Conservation (phyloP, 2,888 invertebrate genomes). For the Harpalus rufipes region DNA sequence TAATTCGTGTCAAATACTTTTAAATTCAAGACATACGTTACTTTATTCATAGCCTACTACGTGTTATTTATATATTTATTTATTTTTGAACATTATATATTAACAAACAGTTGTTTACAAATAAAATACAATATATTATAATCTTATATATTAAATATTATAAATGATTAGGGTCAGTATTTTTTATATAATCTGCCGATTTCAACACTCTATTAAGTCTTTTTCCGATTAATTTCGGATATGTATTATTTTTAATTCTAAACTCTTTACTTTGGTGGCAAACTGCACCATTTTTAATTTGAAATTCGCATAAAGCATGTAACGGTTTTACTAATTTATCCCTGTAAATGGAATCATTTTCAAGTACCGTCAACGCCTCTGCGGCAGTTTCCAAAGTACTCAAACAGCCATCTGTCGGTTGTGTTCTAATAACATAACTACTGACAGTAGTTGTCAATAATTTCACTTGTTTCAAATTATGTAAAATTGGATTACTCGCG, state of each 20-base stretch:
- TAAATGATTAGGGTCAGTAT: conserved; percentile 50
- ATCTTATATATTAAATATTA: conserved; percentile 41
- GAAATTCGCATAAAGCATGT: conserved; percentile 90
- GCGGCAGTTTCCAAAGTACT: conserved; percentile 95
- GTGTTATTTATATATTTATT: too few relatives aligned
- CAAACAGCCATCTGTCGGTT: conserved; percentile 93
- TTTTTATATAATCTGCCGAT: conserved; percentile 71
- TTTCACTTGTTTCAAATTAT: conserved; percentile 89
- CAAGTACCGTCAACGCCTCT: conserved; percentile 87
- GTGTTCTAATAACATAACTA: conserved; percentile 94
- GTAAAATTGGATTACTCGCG: conserved; percentile 87
- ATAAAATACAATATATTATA: conserved; percentile 18
- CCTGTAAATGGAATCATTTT: conserved; percentile 83
- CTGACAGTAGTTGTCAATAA: conserved; percentile 86
- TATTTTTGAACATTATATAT: neutral
- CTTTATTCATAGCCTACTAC: too few relatives aligned
- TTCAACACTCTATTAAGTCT: conserved; percentile 82
- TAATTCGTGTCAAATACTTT: too few relatives aligned
- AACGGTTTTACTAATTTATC: conserved; percentile 87
- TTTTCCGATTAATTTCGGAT: conserved; percentile 90
- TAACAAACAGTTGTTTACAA: neutral
- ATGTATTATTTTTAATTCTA: conserved; percentile 87
- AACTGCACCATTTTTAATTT: conserved; percentile 94
- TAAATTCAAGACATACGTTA: too few relatives aligned
- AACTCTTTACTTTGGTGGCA: conserved; percentile 96